A percentile compares a stretch with the other conserved stretches of the same genome.
These are phyloP conservation scores for Datnioides undecimradiatus DNA, from an alignment of 2,113 vertebrate genomes.

Conservation along the genomic window DNA sequence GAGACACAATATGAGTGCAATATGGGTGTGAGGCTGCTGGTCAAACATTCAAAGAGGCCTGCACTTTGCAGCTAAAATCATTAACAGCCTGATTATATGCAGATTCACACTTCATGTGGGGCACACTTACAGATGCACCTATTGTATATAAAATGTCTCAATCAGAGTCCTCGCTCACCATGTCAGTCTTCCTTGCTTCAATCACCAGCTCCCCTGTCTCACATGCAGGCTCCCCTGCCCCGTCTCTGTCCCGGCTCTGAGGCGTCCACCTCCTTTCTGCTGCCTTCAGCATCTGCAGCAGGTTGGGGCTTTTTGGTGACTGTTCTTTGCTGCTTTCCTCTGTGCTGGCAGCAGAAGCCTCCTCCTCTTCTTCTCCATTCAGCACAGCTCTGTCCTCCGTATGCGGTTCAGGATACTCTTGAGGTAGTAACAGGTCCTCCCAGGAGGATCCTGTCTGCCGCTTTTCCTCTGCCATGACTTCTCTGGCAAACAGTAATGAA, in stretches of 20 bases:
- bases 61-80: slow-evolving; percentile 24
- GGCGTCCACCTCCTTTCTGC: slow-evolving; percentile 58
- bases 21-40: background rate
- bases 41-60: slow-evolving; percentile 65
- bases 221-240: background rate
- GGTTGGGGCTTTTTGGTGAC: slow-evolving; percentile 46
- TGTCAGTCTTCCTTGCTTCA: slow-evolving; percentile 67
- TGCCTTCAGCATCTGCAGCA: slow-evolving; percentile 78
- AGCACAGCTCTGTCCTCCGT: background rate
- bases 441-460: slow-evolving; percentile 7
- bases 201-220: slow-evolving; percentile 10
- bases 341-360: background rate
- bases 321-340: slow-evolving; percentile 7
- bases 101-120: slow-evolving; percentile 28
- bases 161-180: slow-evolving; percentile 68
- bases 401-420: slow-evolving; percentile 30
- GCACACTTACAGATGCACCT: background rate
- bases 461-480: slow-evolving; percentile 49
- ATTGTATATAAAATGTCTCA: background rate
- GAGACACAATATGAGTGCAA: background rate
- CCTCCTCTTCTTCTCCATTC: slow-evolving; percentile 1
- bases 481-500: slow-evolving; percentile 4
- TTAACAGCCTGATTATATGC: slow-evolving; percentile 65
- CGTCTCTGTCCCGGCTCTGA: slow-evolving; percentile 32
- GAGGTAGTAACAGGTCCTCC: slow-evolving; percentile 20